Base-by-base conservation (phyloP, 2,888 invertebrate genomes). In the Eutolmus rufibarbis region DNA sequence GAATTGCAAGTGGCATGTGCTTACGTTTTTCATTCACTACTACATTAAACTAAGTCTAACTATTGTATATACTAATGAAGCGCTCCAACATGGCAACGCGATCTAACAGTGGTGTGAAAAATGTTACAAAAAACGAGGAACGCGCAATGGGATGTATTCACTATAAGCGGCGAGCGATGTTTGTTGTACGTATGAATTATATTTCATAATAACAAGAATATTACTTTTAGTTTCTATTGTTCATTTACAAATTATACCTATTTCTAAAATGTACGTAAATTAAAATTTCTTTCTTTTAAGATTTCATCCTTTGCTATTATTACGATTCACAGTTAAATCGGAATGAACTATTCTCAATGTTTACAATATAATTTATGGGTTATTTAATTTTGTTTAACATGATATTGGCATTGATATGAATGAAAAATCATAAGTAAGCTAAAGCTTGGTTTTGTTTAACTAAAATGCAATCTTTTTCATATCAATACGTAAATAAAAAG, bases 141-240 rank as follows among this genome's bases (percentile, higher is more conserved):
- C 82, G 57, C 46, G 37, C 12, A 16, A 57, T 91, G 57, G 97
- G 97, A 88, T 97, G 97, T 93, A 95, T 95, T 90, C 97, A 97
- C 93, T 97, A 97, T 91, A 96, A 96, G 92, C 94, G 97, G 90
- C 95, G 96, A 92, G 96, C 96, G 81, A 96, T 97, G 93, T 96
- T 97, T 93, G 96, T 97, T 94, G 97, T 97, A 94, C 95, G 96
- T 94, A 57, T 57, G 19, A 19, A n/a, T 57, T 57, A 19, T 57
- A 51, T 84, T 74, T 37, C 74, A 40, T 34, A 86, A 86, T 82
- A 86, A 31, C 2, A 14, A 74, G 23, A 28, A 4, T 74, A 23
- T 28, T 31, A 12, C 0, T 14, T 9, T 23, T 3, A 43, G 12
- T 43, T 12, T 12, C 16, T 16, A 3, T 19, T 78, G 7, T 43